phyloP scores from a whole-genome alignment of 2,113 vertebrate genomes.

The Boulengerochromis microlepis region DNA sequence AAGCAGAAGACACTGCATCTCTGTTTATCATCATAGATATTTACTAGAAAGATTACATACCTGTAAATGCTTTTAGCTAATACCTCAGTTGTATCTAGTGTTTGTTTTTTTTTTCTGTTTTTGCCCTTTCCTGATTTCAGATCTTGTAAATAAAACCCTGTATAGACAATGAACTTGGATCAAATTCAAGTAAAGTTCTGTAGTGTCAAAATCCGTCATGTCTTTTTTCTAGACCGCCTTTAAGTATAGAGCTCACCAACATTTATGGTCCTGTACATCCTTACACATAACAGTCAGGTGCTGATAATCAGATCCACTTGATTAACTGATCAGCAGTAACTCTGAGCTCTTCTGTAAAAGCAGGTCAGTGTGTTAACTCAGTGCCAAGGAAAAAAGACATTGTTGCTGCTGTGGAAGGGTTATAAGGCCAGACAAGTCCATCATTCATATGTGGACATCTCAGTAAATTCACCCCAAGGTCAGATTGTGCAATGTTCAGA shows the following conservation, averaged over 20 bases:
- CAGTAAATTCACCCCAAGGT: not conserved
- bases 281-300: not conserved
- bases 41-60: conserved; percentile 61
- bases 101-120: conserved; percentile 42
- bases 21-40: conserved; percentile 69
- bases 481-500: not conserved
- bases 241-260: not conserved
- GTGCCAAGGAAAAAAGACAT: not conserved
- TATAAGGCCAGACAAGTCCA: not conserved
- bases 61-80: conserved; percentile 77
- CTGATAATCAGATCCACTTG: not conserved
- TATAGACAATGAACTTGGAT: conserved; percentile 77
- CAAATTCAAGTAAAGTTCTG: conserved; percentile 79
- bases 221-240: not conserved
- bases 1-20: conserved; percentile 75
- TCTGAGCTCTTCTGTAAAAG: not conserved
- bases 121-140: conserved; percentile 12
- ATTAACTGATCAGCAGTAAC: not conserved
- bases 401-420: not conserved
- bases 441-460: not conserved
- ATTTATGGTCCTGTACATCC: not conserved
- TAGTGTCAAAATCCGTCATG: conserved; percentile 62
- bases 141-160: not conserved
- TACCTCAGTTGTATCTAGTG: conserved; percentile 76
- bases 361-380: not conserved